These are phyloP conservation scores for Psammodynastes pulverulentus DNA, from an alignment of 2,113 vertebrate species.

Conservation along the genomic window DNA sequence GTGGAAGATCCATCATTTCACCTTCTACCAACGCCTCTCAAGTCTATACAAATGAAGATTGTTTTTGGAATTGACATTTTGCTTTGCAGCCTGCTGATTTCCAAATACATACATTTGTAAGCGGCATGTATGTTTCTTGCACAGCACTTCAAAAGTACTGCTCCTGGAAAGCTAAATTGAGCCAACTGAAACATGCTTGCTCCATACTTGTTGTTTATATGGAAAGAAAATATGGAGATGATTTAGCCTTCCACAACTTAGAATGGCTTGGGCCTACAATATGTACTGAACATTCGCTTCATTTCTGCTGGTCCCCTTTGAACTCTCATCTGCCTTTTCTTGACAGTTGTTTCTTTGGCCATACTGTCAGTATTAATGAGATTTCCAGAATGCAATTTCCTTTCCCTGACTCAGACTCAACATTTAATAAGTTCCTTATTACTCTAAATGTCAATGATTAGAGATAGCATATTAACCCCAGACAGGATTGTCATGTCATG, in stretches of 20 bases:
- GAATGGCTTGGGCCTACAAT: not conserved
- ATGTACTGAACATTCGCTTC: not conserved
- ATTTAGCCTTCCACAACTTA: not conserved
- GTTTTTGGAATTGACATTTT: not conserved
- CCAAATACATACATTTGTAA: not conserved
- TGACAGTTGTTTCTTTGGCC: not conserved
- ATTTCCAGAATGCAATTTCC: constrained; percentile 22
- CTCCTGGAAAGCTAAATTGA: not conserved
- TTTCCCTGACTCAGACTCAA: not conserved
- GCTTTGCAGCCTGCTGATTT: not conserved
- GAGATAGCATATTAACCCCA: not conserved
- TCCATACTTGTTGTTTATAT: not conserved
- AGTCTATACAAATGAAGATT: not conserved
- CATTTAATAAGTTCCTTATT: constrained; percentile 18
- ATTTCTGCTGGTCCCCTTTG: not conserved
- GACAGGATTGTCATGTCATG: not conserved
- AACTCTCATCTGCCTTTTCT: not conserved
- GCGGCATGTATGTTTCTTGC: not conserved
- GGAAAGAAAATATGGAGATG: not conserved
- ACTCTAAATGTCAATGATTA: constrained; percentile 10
- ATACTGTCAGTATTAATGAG: not conserved
- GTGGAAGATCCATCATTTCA: not conserved
- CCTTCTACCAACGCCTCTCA: not conserved
- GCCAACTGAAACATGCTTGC: not conserved
- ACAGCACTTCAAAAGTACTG: not conserved